Base-by-base conservation (phyloP, 2,797 vertebrate genomes). In the Sebastes trivittatus region DNA sequence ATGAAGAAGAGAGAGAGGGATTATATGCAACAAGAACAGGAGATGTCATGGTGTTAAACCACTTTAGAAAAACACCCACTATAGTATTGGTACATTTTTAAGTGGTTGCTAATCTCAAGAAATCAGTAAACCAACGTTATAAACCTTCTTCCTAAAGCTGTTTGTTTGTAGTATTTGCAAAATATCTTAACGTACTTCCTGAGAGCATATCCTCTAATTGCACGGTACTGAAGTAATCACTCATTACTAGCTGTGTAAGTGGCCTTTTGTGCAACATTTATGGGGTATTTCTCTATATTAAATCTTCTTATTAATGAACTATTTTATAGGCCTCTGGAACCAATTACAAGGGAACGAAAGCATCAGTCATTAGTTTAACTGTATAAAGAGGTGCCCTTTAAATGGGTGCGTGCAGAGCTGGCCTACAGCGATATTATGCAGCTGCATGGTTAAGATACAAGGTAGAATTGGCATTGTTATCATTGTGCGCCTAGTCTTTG, bases 291-390 rank as follows among this genome's bases (percentile, higher is more conserved):
- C 29, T 72, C 30, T 64, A 64, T 85, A 86, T 88, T 88, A 89
- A 89, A 88, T 81, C 62, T n/a, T 82, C 56, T 75, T 88, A 87
- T 91, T 93, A 93, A 93, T 89, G 77, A 88, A 83, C 70, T 79
- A 61, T 90, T 92, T 87, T 81, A 90, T 83, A 52, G 68, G 56
- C 75, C 76, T 79, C 72, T 42, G 74, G 82, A 89, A 87, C 79
- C 85, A 92, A 88, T 93, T 93, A 91, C 71, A 89, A 52, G 66
- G 42, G 76, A 90, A 77, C 10, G 18, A 88, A 92, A 60, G 63
- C 78, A 87, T 91, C 84, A 83, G 73, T 91, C 88, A 82, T 78
- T 82, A 56, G 52, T 78, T 75, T 68, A 91, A 81, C 82, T 69
- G 75, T 77, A 64, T 77, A 58, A 85, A 85, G 71, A 67, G 77